These are phyloP conservation scores for Scartelaos histophorus DNA, from an alignment of 2,113 vertebrate species.

Conservation along the genomic window DNA sequence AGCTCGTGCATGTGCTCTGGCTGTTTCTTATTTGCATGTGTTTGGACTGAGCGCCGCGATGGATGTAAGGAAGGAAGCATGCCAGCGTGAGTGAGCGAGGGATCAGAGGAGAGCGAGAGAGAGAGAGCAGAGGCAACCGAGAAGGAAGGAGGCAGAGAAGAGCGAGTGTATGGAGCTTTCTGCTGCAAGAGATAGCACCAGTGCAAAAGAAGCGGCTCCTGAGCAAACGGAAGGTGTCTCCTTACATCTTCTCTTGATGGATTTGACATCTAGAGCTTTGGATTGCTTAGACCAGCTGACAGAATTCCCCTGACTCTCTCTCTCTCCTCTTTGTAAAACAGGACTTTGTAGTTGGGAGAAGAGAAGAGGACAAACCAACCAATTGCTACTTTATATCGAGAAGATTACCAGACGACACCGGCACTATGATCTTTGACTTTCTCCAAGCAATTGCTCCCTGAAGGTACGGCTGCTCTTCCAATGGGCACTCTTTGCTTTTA, in stretches of 20 bases:
- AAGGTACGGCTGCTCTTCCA: constrained; percentile 40
- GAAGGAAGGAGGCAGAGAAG: constrained; percentile 31
- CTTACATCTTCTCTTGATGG: constrained; percentile 39
- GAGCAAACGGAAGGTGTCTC: constrained; percentile 43
- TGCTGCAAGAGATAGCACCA: constrained; percentile 32
- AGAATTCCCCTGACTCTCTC: constrained; percentile 38
- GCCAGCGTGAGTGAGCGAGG: constrained; percentile 48
- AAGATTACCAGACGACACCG: constrained; percentile 67
- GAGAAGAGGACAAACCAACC: constrained; percentile 38
- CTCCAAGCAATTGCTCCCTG: constrained; percentile 41
- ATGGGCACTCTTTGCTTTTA: constrained; percentile 19
- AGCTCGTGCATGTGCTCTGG: constrained; percentile 11
- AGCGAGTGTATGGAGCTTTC: constrained; percentile 13
- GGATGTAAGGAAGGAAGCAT: constrained; percentile 38
- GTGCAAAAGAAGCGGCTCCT: constrained; percentile 51
- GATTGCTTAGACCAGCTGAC: constrained; percentile 35
- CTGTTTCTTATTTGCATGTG: constrained; percentile 35
- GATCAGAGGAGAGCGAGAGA: constrained; percentile 49
- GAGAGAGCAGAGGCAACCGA: constrained; percentile 29
- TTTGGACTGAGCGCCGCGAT: constrained; percentile 30
- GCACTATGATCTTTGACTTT: constrained; percentile 69
- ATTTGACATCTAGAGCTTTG: constrained; percentile 45
- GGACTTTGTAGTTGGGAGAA: constrained; percentile 52
- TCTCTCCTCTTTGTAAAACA: constrained; percentile 20
- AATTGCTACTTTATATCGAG: constrained; percentile 46